These are phyloP conservation scores for Camponotus vicinus DNA, from an alignment of 1,140 invertebrate species.

Conservation along the genomic window DNA sequence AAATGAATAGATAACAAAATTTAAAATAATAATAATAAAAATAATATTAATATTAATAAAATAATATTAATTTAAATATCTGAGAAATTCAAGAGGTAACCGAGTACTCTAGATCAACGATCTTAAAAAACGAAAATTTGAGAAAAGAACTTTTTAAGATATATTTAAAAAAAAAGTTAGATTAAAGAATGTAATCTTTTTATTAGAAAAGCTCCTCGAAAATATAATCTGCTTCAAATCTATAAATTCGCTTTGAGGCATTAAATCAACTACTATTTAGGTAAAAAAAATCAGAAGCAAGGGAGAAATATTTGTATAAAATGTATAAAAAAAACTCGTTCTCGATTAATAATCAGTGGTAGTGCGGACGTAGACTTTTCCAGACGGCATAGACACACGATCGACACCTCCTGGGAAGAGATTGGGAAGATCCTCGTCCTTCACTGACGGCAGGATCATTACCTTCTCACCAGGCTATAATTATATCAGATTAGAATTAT, in stretches of 20 bases:
- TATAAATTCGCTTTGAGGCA: neutral
- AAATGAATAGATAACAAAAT: too few relatives aligned
- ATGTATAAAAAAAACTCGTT: neutral
- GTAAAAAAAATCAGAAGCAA: neutral
- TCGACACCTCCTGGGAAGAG: constrained; percentile 92
- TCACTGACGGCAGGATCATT: constrained; percentile 93
- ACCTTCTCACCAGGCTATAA: constrained; percentile 91
- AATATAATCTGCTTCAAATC: neutral
- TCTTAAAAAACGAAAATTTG: too few relatives aligned
- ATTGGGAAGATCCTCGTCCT: constrained; percentile 89
- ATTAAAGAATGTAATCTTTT: constrained; percentile 10
- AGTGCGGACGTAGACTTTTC: constrained; percentile 92
- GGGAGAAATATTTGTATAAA: neutral
- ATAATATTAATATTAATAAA: too few relatives aligned
- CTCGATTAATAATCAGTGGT: constrained; percentile 89
- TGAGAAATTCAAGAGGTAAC: too few relatives aligned
- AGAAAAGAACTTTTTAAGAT: neutral
- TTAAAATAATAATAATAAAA: too few relatives aligned
- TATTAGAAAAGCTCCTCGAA: constrained; percentile 4
- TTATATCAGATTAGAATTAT: constrained; percentile 14
- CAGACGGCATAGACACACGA: constrained; percentile 91
- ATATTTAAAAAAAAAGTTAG: neutral
- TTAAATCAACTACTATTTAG: neutral
- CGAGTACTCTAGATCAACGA: too few relatives aligned
- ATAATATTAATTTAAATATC: too few relatives aligned